phyloP scores from a whole-genome alignment of 2,797 vertebrate genomes.

The Lepilemur ruficaudatus region DNA sequence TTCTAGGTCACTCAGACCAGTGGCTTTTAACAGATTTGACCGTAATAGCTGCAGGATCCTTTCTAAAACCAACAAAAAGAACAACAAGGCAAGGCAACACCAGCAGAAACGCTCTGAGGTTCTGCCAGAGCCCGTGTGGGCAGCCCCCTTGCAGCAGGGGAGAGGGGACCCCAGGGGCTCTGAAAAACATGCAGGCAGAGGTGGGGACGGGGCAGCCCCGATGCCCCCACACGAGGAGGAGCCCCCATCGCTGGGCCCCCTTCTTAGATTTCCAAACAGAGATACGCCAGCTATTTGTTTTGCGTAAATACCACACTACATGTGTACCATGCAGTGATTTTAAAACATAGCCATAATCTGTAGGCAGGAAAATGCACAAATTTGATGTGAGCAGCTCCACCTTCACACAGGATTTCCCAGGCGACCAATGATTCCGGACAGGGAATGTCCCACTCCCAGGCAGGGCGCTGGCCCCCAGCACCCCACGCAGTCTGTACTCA shows the following conservation, averaged over 20 bases:
- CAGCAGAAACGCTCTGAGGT: not conserved
- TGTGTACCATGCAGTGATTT: not conserved
- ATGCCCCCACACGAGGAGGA: fast-evolving
- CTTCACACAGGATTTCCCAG: not conserved
- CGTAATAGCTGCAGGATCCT: not conserved
- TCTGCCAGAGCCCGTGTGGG: fast-evolving
- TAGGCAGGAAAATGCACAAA: not conserved
- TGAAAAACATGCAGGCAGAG: not conserved
- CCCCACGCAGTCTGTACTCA: not conserved
- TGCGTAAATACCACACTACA: not conserved
- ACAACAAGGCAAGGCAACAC: not conserved
- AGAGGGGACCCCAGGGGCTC: not conserved
- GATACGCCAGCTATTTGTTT: too few species aligned
- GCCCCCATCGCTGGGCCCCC: fast-evolving
- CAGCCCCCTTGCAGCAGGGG: fast-evolving
- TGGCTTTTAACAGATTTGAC: not conserved
- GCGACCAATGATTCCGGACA: not conserved
- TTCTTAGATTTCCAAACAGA: not conserved
- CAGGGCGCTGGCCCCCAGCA: not conserved
- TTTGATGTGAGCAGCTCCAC: not conserved
- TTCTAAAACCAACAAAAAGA: not conserved
- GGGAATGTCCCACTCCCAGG: not conserved
- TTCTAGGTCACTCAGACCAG: not conserved
- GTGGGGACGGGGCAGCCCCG: not conserved
- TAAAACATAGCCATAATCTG: not conserved